Base-by-base conservation (phyloP, 2,888 invertebrate genomes). In the Eristalis tenax region DNA sequence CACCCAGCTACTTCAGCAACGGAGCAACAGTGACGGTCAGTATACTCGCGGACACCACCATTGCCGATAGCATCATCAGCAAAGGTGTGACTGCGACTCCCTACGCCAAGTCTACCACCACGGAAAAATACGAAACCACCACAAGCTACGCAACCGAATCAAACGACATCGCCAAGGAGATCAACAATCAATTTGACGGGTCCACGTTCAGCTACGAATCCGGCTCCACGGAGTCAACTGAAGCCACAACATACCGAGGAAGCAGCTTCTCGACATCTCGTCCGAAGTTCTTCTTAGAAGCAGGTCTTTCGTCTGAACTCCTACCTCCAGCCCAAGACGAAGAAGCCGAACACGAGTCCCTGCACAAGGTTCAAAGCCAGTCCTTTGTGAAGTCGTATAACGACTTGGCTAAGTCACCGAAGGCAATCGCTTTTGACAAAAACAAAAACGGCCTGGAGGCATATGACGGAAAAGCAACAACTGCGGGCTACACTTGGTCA, bases 361-460 rank as follows among this genome's bases (percentile, higher is more conserved):
- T 96, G 57, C 95, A 96, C 92, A 94, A 95, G 85, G 95, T 96
- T 28, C 96, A 96, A 88, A 95, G 95, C 63, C 96, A 96, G 90
- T 96, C 96, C 0, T 96, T 96, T 89, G 93, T 95, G 26, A 94
- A 95, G 1, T 94, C 95, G 38, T 94, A 94, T 89, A 94, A 94
- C 77, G 89, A 85, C 63, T 32, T 85, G 22, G 32, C 89, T 18
- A 90, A 90, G 88, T 78, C 88, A 70, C 83, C 89, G 43, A 80
- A 86, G 40, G 32, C 68, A 38, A 80, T 71, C 57, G 64, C 68
- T 79, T 76, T 66, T 83, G 73, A 63, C 32, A 56, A 28, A 56
- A 81, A 76, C 26, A 59, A 35, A 50, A 84, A 74, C 15, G 65
- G 0, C 23, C 32, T 80, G 10, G 78, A 82, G 35, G 65, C 26